phyloP scores from a whole-genome alignment of 2,888 invertebrate genomes.

The Epinotia nisella region DNA sequence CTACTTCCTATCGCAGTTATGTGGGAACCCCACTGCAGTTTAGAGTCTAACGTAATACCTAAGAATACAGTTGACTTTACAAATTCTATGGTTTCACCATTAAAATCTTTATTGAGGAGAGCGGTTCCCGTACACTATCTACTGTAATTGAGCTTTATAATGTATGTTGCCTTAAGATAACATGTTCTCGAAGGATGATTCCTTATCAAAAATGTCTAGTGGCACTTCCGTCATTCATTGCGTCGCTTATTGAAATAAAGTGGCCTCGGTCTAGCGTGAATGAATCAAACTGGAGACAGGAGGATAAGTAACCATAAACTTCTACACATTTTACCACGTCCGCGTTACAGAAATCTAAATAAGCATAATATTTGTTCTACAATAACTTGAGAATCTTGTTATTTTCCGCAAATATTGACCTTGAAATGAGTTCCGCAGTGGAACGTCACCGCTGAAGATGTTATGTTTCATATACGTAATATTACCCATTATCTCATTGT shows the following conservation, averaged over 20 bases:
- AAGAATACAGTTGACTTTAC: no score
- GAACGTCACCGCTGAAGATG: constrained; percentile 50
- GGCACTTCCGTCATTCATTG: constrained; percentile 53
- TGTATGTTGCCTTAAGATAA: background rate
- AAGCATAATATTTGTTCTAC: constrained; percentile 52
- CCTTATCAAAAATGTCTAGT: constrained; percentile 57
- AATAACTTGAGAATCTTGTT: constrained; percentile 56
- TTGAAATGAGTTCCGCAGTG: constrained; percentile 42
- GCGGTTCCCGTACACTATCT: background rate
- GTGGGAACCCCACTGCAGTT: no score
- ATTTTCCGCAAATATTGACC: constrained; percentile 56
- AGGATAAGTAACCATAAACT: constrained; percentile 49
- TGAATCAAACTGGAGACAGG: constrained; percentile 60
- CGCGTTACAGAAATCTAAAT: constrained; percentile 12
- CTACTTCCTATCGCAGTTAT: no score
- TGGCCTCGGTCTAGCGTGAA: constrained; percentile 53
- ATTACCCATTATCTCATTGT: constrained; percentile 38
- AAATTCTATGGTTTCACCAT: no score
- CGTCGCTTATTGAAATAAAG: constrained; percentile 59
- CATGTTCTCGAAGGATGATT: constrained; percentile 29
- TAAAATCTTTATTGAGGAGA: background rate
- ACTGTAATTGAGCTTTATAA: background rate
- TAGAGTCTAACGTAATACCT: no score
- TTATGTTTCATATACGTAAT: constrained; percentile 40
- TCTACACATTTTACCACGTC: constrained; percentile 47